A percentile compares a stretch with the other conserved stretches of the same genome.
These are phyloP conservation scores for Aphodius granarius DNA, from an alignment of 2,888 invertebrate species.

Conservation along the genomic window DNA sequence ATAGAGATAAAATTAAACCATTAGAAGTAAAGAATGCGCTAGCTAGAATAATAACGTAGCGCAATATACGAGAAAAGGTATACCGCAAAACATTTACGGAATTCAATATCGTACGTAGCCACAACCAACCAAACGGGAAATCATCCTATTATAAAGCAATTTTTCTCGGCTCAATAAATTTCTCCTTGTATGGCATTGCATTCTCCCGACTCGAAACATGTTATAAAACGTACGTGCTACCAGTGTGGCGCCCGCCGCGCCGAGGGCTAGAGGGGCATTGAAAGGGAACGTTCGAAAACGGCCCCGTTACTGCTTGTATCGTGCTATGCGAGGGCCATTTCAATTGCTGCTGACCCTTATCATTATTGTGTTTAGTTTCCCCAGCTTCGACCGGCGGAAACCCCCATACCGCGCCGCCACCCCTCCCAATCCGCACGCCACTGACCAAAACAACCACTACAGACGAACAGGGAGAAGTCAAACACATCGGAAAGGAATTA, in stretches of 20 bases:
- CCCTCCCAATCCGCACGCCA: not conserved
- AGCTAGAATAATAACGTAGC: not conserved
- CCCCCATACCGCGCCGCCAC: not conserved
- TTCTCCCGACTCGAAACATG: constrained; percentile 4
- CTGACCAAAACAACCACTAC: not conserved
- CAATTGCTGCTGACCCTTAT: constrained; percentile 47
- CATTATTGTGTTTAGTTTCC: constrained; percentile 46
- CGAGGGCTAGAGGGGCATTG: not conserved
- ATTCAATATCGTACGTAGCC: not conserved
- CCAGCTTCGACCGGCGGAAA: constrained; percentile 24
- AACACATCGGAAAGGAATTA: not conserved
- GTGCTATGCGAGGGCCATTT: constrained; percentile 43
- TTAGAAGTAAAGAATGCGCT: not conserved
- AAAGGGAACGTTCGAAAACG: constrained; percentile 32
- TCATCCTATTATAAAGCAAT: constrained; percentile 25
- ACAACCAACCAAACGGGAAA: not conserved
- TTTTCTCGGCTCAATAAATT: constrained; percentile 11
- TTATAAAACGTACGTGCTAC: constrained; percentile 12
- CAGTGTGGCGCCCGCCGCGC: no score
- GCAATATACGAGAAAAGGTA: not conserved
- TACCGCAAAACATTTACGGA: not conserved
- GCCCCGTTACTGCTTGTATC: constrained; percentile 39
- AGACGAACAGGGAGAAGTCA: not conserved
- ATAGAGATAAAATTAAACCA: not conserved
- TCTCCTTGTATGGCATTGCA: not conserved